Evolutionary conservation across 2,113 vertebrate species (phyloP), one percentile per base, ranked within the genome.

Genomic region (Lycaon pictus): DNA sequence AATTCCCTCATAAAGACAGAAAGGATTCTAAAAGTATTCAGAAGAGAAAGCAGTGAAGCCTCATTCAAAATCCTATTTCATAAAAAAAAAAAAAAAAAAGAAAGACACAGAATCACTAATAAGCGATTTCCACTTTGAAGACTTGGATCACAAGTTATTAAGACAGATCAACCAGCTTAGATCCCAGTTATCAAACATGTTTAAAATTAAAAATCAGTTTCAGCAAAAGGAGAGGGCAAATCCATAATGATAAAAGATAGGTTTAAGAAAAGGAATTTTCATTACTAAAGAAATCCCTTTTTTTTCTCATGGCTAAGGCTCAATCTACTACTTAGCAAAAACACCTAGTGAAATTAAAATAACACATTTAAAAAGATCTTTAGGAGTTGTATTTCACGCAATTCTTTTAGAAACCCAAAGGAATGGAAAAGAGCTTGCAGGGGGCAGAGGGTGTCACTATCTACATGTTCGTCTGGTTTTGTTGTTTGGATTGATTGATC

Each of bases 181-280:
- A 93, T 71, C 58, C 16, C 25, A 85, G 3, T 79, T 90, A 93
- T 11, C 74, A 91, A 88, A 48, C 7, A 95, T 35, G 3, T 51
- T 95, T 91, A 79, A 82, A 93, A 58, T 89, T 88, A 96, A 93
- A 93, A 89, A 83, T 83, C 27, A 84, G 12, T 17, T 63, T 60
- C 13, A 91, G 35, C 35, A 74, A 90, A 96, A 71, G 32, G n/a
- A 88, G 5, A 32, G 56, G 53, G 77, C 0, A 72, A 89, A 86
- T 48, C 17, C 17, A 69, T 62, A 71, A 37, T 27, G 11, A 35
- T 51, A 93, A 92, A 87, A 84, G 29, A 87, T 1, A 35, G 25
- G 1, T 69, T 67, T 84, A 20, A 90, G 51, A 84, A 96, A 35
- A 88, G 65, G 8, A 74, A 63, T 76, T 93, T 65, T 80, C 43